These are phyloP conservation scores for Myopa tessellatipennis DNA, from an alignment of 2,888 invertebrate genomes.

Conservation along the genomic window DNA sequence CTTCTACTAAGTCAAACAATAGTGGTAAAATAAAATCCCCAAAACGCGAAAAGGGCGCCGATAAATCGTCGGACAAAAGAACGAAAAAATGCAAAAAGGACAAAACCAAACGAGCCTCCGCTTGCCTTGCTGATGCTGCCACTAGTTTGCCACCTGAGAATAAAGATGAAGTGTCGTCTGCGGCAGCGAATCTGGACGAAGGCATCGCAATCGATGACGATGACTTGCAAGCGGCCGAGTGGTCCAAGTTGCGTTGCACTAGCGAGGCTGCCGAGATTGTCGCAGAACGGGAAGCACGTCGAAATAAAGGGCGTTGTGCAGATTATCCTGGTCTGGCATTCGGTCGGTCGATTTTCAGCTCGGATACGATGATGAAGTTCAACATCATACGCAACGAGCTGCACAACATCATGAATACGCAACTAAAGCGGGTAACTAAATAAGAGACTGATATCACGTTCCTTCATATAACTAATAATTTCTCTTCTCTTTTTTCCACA, in stretches of 20 bases:
- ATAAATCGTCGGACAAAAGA: slow-evolving; percentile 51
- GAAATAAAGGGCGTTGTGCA: slow-evolving; percentile 82
- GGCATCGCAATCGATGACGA: slow-evolving; percentile 74
- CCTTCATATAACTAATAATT: neutral
- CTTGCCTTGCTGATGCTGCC: slow-evolving; percentile 50
- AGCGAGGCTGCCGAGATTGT: slow-evolving; percentile 90
- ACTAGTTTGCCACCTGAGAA: slow-evolving; percentile 50
- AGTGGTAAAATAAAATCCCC: slow-evolving; percentile 48
- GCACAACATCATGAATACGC: slow-evolving; percentile 96
- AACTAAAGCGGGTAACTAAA: slow-evolving; percentile 88
- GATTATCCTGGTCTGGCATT: slow-evolving; percentile 94
- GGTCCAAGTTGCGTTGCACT: slow-evolving; percentile 86
- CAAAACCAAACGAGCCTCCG: slow-evolving; percentile 56
- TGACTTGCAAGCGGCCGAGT: slow-evolving; percentile 83
- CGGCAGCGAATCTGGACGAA: slow-evolving; percentile 66
- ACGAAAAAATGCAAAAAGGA: slow-evolving; percentile 59
- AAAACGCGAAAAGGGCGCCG: slow-evolving; percentile 45
- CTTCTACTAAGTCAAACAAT: slow-evolving; percentile 42
- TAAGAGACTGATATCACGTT: neutral
- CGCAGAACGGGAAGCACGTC: slow-evolving; percentile 83
- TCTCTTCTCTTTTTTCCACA: slow-evolving; percentile 7
- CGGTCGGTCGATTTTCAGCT: slow-evolving; percentile 92
- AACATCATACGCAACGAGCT: slow-evolving; percentile 96
- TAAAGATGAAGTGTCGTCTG: slow-evolving; percentile 46
- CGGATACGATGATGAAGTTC: slow-evolving; percentile 98